phyloP scores from a whole-genome alignment of 2,113 vertebrate species.

The Ceyx cyanopectus region DNA sequence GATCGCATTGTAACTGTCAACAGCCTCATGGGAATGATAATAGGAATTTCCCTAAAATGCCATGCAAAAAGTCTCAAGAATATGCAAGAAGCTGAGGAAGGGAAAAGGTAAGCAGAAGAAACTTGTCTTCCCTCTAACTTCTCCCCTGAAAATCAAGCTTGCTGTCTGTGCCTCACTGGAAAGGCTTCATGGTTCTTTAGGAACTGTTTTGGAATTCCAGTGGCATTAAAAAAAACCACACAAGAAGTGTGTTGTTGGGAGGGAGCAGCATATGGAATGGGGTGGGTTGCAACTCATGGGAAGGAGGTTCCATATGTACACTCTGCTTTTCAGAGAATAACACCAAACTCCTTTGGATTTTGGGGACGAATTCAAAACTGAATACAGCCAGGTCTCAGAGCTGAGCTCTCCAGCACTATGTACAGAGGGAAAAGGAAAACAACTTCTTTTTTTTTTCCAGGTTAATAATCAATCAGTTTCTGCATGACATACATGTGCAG shows the following conservation, averaged over 20 bases:
- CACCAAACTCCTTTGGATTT: background rate
- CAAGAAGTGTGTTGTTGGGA: background rate
- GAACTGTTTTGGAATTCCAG: background rate
- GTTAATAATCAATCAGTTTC: slow-evolving; percentile 16
- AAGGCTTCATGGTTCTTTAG: background rate
- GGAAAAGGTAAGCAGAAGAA: background rate
- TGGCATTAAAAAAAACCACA: background rate
- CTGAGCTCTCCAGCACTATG: background rate
- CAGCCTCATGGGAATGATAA: background rate
- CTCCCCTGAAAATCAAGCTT: background rate
- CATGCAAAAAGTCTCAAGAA: background rate
- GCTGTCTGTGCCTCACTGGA: background rate
- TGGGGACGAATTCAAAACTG: background rate
- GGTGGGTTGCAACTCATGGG: background rate
- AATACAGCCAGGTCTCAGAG: background rate
- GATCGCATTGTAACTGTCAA: background rate
- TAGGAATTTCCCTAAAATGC: background rate
- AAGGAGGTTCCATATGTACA: background rate
- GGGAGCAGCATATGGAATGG: background rate
- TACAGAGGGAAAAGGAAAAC: background rate
- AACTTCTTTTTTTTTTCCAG: background rate
- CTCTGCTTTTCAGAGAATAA: background rate
- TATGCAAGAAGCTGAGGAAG: background rate
- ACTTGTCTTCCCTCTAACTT: background rate
- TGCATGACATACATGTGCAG: background rate